A percentile compares a stretch with the other conserved stretches of the same genome.
These are phyloP conservation scores for Troides aeacus DNA, from an alignment of 2,888 invertebrate species.

Conservation along the genomic window DNA sequence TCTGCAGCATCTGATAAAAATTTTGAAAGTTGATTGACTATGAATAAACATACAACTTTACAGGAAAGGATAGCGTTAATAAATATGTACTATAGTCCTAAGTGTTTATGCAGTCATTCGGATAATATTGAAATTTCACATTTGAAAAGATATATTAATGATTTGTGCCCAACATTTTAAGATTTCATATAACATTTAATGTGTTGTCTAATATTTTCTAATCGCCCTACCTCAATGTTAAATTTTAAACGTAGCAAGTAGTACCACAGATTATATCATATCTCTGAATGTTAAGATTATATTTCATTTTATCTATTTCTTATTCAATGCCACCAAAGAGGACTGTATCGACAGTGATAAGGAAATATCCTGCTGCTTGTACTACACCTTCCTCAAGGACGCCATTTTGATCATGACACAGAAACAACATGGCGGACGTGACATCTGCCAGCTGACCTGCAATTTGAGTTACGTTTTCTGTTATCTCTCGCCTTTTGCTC, in stretches of 20 bases:
- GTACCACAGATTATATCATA: neutral
- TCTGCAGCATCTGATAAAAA: too few species aligned
- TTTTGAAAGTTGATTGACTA: too few species aligned
- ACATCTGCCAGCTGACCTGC: neutral
- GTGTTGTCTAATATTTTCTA: neutral
- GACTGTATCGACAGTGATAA: constrained; percentile 14
- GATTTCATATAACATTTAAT: too few species aligned
- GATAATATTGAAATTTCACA: too few species aligned
- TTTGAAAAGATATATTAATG: too few species aligned
- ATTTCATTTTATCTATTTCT: constrained; percentile 5
- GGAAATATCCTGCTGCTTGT: constrained; percentile 5
- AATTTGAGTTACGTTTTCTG: too few species aligned
- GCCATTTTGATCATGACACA: constrained; percentile 23
- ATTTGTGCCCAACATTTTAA: too few species aligned
- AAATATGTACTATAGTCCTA: too few species aligned
- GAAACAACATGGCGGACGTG: constrained; percentile 14
- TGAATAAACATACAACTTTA: too few species aligned
- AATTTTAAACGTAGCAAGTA: neutral
- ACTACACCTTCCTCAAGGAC: constrained; percentile 11
- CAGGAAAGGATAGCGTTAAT: too few species aligned
- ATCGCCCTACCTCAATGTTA: neutral
- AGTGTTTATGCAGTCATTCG: too few species aligned
- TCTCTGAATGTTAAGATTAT: neutral
- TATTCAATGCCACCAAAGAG: neutral
- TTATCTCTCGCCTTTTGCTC: too few species aligned